Evolutionary conservation across 2,888 invertebrate genomes (phyloP), one percentile per base, ranked within the genome.

Genomic region (Acrobasis consociella): DNA sequence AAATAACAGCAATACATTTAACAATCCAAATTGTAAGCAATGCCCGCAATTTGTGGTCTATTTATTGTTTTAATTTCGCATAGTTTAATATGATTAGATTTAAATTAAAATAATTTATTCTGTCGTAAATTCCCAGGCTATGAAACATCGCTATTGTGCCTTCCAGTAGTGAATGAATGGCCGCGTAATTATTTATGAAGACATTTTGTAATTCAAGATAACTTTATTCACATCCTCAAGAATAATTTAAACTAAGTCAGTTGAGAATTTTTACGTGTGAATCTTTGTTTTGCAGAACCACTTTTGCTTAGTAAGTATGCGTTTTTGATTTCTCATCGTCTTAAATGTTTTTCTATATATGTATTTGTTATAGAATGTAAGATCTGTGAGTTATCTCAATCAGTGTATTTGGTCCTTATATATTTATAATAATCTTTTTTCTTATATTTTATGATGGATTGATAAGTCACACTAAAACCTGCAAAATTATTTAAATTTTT

Each of bases 51-150:
- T 22, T 52, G 5, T n/a, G 31, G 31, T 52, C 17, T 52, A 52
- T 52, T 52, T 52, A 31, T 52, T 52, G 31, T 52, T 17, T 52
- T n/a, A 52, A 31, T 13, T 56, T 56, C 56, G 46, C 56, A 56
- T 56, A 56, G 42, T 42, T 42, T 56, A 17, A 56, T 17, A 15
- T 56, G 56, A 56, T 56, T 42, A 56, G 42, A 42, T 46, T 56
- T 22, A 7, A 13, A 56, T 56, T 56, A 56, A 56, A 56, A 56
- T 56, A 56, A 56, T 56, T 56, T 46, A 42, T 56, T 56, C 56
- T 42, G 42, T 56, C 42, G 22, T 46, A 42, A 16, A 46, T 42
- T 56, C 56, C 42, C 56, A 56, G 17, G 46, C 39, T 42, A 46
- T 46, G 56, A 56, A 56, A 56, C 42, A 42, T 56, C 52, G 52